These are phyloP conservation scores for Apamea anceps DNA, from an alignment of 2,888 invertebrate species.

Conservation along the genomic window DNA sequence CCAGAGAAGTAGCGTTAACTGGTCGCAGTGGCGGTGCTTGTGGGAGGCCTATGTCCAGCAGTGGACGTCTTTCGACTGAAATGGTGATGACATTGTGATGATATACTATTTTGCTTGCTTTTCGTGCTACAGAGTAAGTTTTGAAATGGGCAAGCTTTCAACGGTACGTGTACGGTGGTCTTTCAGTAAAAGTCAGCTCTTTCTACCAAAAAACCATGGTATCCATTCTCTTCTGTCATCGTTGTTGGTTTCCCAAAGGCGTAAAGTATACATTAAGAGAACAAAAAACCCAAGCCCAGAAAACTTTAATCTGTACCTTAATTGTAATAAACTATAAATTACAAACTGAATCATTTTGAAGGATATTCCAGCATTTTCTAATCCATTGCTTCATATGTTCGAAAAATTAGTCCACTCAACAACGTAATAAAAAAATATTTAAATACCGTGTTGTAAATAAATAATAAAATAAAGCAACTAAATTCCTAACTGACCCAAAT, in stretches of 20 bases:
- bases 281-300: not conserved
- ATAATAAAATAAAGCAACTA: not conserved
- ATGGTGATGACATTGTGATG: not conserved
- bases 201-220: not conserved
- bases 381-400: not conserved
- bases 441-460: not conserved
- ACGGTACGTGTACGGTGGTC: too few species aligned
- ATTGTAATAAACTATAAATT: not conserved
- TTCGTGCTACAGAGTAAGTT: not conserved
- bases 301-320: not conserved
- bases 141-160: too few species aligned
- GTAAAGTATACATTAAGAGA: not conserved
- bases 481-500: slow-evolving; percentile 30
- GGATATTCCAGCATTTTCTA: not conserved
- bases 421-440: too few species aligned
- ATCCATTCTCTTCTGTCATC: not conserved
- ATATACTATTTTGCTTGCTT: not conserved
- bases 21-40: not conserved
- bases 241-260: not conserved
- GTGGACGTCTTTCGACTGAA: not conserved
- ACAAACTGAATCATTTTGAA: not conserved
- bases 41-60: not conserved
- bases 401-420: not conserved
- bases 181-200: not conserved
- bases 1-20: not conserved